Evolutionary conservation across 1,140 invertebrate genomes (phyloP).

Genomic region (Drosophila littoralis): DNA sequence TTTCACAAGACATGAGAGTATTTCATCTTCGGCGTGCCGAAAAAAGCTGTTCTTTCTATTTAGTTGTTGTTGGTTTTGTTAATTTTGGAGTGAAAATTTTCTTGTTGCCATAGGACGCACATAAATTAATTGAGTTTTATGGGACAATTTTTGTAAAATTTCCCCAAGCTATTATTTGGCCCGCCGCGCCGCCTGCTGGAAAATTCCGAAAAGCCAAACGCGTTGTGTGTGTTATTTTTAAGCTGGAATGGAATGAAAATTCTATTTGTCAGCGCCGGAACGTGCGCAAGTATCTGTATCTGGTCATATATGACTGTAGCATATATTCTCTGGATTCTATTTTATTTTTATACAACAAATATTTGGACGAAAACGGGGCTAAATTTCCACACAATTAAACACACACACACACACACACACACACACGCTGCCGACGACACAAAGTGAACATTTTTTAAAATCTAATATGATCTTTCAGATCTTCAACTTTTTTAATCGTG

Average conservation of each 20-base stretch:
- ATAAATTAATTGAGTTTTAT: slow-evolving; percentile 80
- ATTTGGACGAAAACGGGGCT: slow-evolving; percentile 66
- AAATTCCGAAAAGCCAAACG: slow-evolving; percentile 53
- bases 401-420: neutral
- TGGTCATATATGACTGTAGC: neutral
- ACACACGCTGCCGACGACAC: too few species aligned
- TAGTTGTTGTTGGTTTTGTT: neutral
- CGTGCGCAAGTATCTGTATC: slow-evolving; percentile 18
- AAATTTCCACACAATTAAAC: slow-evolving; percentile 24
- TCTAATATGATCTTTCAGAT: too few species aligned
- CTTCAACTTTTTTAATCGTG: too few species aligned
- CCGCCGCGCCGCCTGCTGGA: slow-evolving; percentile 5
- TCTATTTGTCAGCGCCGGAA: slow-evolving; percentile 69
- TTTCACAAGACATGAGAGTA: too few species aligned
- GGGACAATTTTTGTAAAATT: slow-evolving; percentile 56
- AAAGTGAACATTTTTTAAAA: too few species aligned
- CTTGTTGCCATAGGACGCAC: slow-evolving; percentile 67
- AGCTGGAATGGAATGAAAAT: slow-evolving; percentile 54
- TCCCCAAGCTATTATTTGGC: slow-evolving; percentile 37
- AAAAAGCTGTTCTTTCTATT: neutral
- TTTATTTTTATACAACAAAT: slow-evolving; percentile 77
- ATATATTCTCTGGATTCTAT: slow-evolving; percentile 45
- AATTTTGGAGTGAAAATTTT: slow-evolving; percentile 41
- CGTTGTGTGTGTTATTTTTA: slow-evolving; percentile 56
- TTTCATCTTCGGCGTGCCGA: too few species aligned